phyloP scores from a whole-genome alignment of 2,113 vertebrate genomes.

The Argyrosomus japonicus region DNA sequence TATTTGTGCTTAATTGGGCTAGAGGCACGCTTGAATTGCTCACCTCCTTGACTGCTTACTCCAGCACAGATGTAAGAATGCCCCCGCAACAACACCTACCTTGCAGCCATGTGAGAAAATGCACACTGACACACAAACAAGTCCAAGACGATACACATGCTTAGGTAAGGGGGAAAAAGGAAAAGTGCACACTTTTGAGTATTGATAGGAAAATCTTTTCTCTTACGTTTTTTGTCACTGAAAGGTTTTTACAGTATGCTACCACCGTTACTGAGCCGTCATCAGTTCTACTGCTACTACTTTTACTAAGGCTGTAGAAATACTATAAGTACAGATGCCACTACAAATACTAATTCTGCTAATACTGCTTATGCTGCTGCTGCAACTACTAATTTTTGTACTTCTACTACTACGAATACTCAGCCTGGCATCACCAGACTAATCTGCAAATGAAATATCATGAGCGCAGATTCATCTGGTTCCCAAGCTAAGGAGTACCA shows the following conservation, averaged over 20 bases:
- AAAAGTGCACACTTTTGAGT: background rate
- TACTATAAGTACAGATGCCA: background rate
- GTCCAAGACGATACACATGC: constrained; percentile 1
- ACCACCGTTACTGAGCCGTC: background rate
- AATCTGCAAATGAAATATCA: no score
- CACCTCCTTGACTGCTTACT: constrained; percentile 34
- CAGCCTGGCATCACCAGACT: no score
- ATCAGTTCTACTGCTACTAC: background rate
- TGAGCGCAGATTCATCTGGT: no score
- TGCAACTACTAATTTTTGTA: background rate
- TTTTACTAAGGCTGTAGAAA: background rate
- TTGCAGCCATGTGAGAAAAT: constrained; percentile 7
- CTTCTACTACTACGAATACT: no score
- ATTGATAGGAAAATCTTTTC: background rate
- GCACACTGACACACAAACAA: constrained; percentile 6
- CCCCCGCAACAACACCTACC: background rate
- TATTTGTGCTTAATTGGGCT: constrained; percentile 29
- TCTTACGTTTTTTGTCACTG: background rate
- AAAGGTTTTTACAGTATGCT: background rate
- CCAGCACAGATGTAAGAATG: constrained; percentile 18
- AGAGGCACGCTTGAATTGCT: constrained; percentile 1
- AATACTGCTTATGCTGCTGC: background rate
- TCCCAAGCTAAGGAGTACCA: no score
- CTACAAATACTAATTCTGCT: background rate
- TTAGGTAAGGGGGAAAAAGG: constrained; percentile 1